Evolutionary conservation across 1,140 invertebrate genomes (phyloP), one percentile per base, ranked within the genome.

Genomic region (Scaptodrosophila lebanonensis): DNA sequence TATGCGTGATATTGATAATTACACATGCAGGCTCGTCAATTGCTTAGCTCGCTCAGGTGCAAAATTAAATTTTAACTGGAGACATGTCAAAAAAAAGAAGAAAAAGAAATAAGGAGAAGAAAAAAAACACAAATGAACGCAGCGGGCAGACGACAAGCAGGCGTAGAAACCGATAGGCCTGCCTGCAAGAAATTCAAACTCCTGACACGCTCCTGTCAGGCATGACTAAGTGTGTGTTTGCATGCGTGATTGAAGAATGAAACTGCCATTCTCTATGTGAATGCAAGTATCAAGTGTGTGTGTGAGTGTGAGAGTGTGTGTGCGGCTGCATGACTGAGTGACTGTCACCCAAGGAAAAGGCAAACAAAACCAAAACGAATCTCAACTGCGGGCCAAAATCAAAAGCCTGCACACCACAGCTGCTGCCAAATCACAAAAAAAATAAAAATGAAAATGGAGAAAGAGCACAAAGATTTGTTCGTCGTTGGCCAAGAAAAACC

Each of bases 61-160:
- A 72, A 82, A 82, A 82, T 82, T 82, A 76, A 82, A 82, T 82
- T 82, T 82, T 15, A n/a, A n/a, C n/a, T n/a, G n/a, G n/a, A n/a
- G n/a, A n/a, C n/a, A n/a, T n/a, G n/a, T n/a, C n/a, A n/a, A n/a
- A n/a, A n/a, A n/a, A n/a, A n/a, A n/a, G n/a, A n/a, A n/a, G n/a
- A 29, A 29, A n/a, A n/a, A n/a, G n/a, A n/a, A n/a, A n/a, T n/a
- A n/a, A n/a, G n/a, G n/a, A n/a, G n/a, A n/a, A n/a, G n/a, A n/a
- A n/a, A n/a, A n/a, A n/a, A n/a, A n/a, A n/a, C n/a, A n/a, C n/a
- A n/a, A n/a, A n/a, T n/a, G n/a, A n/a, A n/a, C n/a, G n/a, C n/a
- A n/a, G n/a, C n/a, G n/a, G n/a, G n/a, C n/a, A n/a, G n/a, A n/a
- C n/a, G n/a, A n/a, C n/a, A n/a, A n/a, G 51, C 58, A 65, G 65